These are phyloP conservation scores for Gymnocheta viridis DNA, from an alignment of 2,888 invertebrate species.

Conservation along the genomic window DNA sequence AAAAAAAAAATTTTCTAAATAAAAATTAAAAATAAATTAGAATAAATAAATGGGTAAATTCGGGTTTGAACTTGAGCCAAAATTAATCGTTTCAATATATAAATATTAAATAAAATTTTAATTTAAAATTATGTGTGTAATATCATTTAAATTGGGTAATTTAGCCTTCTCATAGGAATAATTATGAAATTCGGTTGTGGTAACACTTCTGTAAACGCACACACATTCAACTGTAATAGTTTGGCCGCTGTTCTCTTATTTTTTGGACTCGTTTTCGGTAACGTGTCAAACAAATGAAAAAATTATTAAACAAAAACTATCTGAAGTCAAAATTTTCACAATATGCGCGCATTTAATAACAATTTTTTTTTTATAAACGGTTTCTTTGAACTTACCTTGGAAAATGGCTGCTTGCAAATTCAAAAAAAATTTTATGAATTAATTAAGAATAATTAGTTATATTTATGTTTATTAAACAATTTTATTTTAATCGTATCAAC, in stretches of 20 bases:
- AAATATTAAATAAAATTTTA: too few relatives aligned
- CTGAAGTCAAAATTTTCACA: conserved; percentile 23
- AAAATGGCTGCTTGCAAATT: conserved; percentile 59
- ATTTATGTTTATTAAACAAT: conserved; percentile 2
- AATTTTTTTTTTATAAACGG: background rate
- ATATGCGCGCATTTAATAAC: conserved; percentile 28
- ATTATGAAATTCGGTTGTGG: background rate
- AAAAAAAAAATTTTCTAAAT: too few relatives aligned
- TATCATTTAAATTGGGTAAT: background rate
- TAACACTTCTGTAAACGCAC: background rate
- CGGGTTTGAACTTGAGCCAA: too few relatives aligned
- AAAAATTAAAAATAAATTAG: too few relatives aligned
- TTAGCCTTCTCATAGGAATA: background rate
- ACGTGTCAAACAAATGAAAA: conserved; percentile 34
- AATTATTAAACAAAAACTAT: background rate
- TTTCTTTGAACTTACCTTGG: conserved; percentile 58
- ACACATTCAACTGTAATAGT: conserved; percentile 13
- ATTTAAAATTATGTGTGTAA: too few relatives aligned
- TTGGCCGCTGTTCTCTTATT: conserved; percentile 37
- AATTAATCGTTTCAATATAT: too few relatives aligned
- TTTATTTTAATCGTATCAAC: conserved; percentile 33
- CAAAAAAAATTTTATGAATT: conserved; percentile 23
- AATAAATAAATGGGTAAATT: too few relatives aligned
- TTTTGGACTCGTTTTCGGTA: conserved; percentile 27
- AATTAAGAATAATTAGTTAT: conserved; percentile 20